Evolutionary conservation across 2,888 invertebrate species (phyloP).

Genomic region (Furcula furcula): DNA sequence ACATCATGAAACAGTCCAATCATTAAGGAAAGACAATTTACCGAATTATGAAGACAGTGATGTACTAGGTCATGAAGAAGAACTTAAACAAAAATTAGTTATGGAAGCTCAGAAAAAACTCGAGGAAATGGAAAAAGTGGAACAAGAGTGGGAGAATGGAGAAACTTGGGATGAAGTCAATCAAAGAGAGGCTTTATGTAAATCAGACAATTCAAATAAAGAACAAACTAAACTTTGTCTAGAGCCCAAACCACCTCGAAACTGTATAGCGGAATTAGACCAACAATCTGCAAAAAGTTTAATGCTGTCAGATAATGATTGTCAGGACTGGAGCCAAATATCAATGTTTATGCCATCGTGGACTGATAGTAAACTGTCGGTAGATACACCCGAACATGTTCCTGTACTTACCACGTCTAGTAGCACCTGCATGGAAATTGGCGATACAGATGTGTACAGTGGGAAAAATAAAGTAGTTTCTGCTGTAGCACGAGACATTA

Average conservation of each 20-base stretch:
- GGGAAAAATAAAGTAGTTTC: slow-evolving; percentile 46
- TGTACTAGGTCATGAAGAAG: slow-evolving; percentile 14
- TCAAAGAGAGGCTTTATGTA: slow-evolving; percentile 4
- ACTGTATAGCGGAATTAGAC: slow-evolving; percentile 10
- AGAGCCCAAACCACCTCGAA: slow-evolving; percentile 52
- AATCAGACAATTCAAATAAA: too few species aligned
- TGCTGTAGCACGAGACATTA: slow-evolving; percentile 55
- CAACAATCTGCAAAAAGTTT: slow-evolving; percentile 16
- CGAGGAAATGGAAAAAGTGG: slow-evolving; percentile 55
- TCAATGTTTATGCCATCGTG: slow-evolving; percentile 54
- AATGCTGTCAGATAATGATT: slow-evolving; percentile 32
- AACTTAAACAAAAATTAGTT: slow-evolving; percentile 20
- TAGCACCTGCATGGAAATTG: slow-evolving; percentile 51
- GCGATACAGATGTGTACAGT: slow-evolving; percentile 41
- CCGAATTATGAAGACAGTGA: slow-evolving; percentile 5
- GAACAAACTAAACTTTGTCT: not conserved
- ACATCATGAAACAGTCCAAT: not conserved
- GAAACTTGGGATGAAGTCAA: slow-evolving; percentile 51
- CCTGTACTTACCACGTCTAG: slow-evolving; percentile 35
- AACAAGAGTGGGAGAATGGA: slow-evolving; percentile 64
- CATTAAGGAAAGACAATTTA: not conserved
- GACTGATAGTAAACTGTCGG: slow-evolving; percentile 22
- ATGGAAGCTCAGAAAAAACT: slow-evolving; percentile 44
- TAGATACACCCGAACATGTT: slow-evolving; percentile 5
- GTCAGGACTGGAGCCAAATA: slow-evolving; percentile 59